A percentile compares a stretch with the other conserved stretches of the same genome.
Evolutionary conservation across 2,888 invertebrate genomes (phyloP).

Genomic region (Euclidia mi): DNA sequence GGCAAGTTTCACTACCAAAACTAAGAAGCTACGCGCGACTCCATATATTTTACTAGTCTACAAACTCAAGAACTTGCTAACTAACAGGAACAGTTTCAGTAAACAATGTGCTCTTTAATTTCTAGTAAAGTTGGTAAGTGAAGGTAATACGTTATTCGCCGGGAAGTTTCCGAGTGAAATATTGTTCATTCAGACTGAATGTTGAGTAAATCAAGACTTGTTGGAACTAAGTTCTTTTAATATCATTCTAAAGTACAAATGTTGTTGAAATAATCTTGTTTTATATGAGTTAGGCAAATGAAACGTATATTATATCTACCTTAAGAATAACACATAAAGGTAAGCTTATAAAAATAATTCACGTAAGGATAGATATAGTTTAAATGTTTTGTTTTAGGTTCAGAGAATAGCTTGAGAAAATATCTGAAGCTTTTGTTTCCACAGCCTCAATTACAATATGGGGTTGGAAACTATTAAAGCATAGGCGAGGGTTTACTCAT

Average conservation of each 20-base stretch:
- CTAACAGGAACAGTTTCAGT: constrained; percentile 56
- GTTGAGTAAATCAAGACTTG: constrained; percentile 37
- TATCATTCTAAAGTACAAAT: constrained; percentile 27
- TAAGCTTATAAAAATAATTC: too few species aligned
- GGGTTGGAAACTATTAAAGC: too few species aligned
- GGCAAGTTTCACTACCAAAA: constrained; percentile 18
- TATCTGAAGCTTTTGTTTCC: not conserved
- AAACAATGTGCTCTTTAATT: constrained; percentile 74
- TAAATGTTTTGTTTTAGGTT: not conserved
- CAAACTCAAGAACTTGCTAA: constrained; percentile 50
- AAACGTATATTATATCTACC: not conserved
- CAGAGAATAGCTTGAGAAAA: not conserved
- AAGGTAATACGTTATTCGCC: constrained; percentile 58
- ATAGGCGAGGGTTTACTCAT: too few species aligned
- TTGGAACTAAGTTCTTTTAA: constrained; percentile 28
- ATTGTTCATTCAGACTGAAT: constrained; percentile 38
- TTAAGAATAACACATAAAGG: too few species aligned
- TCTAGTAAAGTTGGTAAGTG: constrained; percentile 58
- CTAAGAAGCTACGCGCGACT: constrained; percentile 22
- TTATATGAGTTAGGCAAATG: not conserved
- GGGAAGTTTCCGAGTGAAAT: constrained; percentile 44
- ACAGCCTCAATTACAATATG: not conserved
- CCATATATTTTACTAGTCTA: constrained; percentile 39
- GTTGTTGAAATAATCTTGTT: constrained; percentile 1
- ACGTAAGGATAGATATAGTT: too few species aligned